phyloP scores from a whole-genome alignment of 2,888 invertebrate genomes.

The Himalopsyche anomala region DNA sequence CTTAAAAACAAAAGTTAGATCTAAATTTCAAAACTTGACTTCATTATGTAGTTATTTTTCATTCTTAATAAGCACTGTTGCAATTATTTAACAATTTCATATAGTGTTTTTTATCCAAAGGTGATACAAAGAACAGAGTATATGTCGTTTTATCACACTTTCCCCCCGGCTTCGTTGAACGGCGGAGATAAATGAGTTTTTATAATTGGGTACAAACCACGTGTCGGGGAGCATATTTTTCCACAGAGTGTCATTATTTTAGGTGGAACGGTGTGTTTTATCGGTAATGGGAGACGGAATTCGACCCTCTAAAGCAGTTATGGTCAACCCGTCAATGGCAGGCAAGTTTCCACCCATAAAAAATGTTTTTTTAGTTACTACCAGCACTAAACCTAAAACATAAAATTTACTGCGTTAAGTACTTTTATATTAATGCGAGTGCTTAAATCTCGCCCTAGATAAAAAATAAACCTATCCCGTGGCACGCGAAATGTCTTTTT shows the following conservation, averaged over 20 bases:
- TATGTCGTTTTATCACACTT: constrained; percentile 49
- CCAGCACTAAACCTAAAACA: constrained; percentile 1
- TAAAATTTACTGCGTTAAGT: constrained; percentile 34
- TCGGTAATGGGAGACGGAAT: constrained; percentile 45
- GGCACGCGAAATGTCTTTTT: too few species aligned
- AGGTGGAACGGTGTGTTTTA: constrained; percentile 55
- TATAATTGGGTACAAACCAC: constrained; percentile 63
- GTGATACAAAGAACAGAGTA: constrained; percentile 39
- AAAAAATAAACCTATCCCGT: not conserved
- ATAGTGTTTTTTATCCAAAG: not conserved
- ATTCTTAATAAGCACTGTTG: too few species aligned
- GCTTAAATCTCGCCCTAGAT: constrained; percentile 8
- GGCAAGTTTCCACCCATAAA: not conserved
- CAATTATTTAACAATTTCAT: too few species aligned
- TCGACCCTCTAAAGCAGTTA: constrained; percentile 17
- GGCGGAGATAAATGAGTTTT: constrained; percentile 62
- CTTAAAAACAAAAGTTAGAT: too few species aligned
- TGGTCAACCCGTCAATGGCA: constrained; percentile 27
- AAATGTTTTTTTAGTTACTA: constrained; percentile 12
- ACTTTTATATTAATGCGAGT: constrained; percentile 5
- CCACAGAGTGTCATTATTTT: constrained; percentile 57
- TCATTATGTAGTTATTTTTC: too few species aligned
- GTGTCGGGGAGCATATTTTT: constrained; percentile 63
- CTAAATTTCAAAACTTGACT: too few species aligned
- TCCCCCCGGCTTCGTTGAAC: constrained; percentile 31